Percentiles rank a stretch among this genome's conserved stretches.
Evolutionary conservation across 2,888 invertebrate species (phyloP).

Genomic region (Acheta domesticus): DNA sequence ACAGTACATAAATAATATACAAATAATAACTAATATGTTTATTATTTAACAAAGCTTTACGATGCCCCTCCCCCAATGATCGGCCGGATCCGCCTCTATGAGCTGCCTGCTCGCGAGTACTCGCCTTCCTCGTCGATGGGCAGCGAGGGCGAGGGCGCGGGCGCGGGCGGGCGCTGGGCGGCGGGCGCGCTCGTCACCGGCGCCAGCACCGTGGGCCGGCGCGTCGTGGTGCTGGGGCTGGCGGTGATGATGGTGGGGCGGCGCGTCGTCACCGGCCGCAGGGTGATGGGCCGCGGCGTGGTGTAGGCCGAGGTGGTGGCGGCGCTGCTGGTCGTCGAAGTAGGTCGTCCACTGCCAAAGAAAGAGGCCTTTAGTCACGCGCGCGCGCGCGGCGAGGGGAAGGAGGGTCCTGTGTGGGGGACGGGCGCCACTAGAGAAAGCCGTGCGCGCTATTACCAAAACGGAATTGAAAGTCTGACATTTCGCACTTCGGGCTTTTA

Average conservation of each 20-base stretch:
- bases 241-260: conserved; percentile 43
- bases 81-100: too few species aligned
- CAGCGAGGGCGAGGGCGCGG: conserved; percentile 42
- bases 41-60: too few species aligned
- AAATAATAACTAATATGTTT: too few species aligned
- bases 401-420: conserved; percentile 38
- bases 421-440: conserved; percentile 32
- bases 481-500: conserved; percentile 45
- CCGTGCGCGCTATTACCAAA: too few species aligned
- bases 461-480: too few species aligned
- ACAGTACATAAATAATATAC: too few species aligned
- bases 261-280: conserved; percentile 24
- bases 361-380: too few species aligned
- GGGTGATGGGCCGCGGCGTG: conserved; percentile 40
- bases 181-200: conserved; percentile 4
- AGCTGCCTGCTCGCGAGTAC: too few species aligned
- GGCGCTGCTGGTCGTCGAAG: conserved; percentile 44
- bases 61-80: too few species aligned
- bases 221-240: conserved; percentile 41
- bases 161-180: neutral
- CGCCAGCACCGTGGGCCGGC: conserved; percentile 36
- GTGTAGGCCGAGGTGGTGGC: conserved; percentile 33
- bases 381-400: neutral
- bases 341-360: conserved; percentile 33
- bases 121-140: conserved; percentile 40